These are phyloP conservation scores for Ophion ventricosus DNA, from an alignment of 2,888 invertebrate species.

Conservation along the genomic window DNA sequence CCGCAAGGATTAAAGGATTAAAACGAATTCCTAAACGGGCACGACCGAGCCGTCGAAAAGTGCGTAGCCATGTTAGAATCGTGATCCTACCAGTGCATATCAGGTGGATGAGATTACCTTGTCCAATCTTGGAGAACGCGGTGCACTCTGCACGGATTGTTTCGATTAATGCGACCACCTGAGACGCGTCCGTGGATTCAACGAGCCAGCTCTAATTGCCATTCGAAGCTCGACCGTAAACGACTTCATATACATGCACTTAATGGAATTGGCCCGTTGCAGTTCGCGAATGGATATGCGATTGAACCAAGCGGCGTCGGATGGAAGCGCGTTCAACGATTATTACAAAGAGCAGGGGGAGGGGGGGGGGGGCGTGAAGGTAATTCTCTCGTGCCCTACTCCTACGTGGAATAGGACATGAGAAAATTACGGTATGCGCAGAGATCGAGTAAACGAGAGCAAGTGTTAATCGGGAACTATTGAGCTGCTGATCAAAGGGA, in stretches of 20 bases:
- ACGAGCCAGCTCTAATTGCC: slow-evolving; percentile 62
- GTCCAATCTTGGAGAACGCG: slow-evolving; percentile 12
- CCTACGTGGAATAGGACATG: slow-evolving; percentile 24
- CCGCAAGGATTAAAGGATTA: background rate
- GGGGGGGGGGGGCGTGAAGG: too few species aligned
- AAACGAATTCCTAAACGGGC: background rate
- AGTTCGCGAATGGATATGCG: slow-evolving; percentile 44
- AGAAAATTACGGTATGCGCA: slow-evolving; percentile 26
- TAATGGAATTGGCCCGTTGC: slow-evolving; percentile 8
- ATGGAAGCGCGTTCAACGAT: slow-evolving; percentile 23
- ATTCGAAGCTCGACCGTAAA: slow-evolving; percentile 51
- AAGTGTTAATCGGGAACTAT: slow-evolving; percentile 34
- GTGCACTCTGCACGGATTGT: slow-evolving; percentile 9
- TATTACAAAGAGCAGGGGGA: slow-evolving; percentile 28
- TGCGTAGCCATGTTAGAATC: background rate
- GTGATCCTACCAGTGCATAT: background rate
- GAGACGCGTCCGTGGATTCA: slow-evolving; percentile 54
- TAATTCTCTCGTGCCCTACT: background rate
- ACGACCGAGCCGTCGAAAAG: background rate
- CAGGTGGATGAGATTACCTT: background rate
- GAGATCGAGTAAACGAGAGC: slow-evolving; percentile 23
- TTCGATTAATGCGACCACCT: slow-evolving; percentile 59
- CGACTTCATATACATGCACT: slow-evolving; percentile 39
- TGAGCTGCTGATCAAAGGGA: slow-evolving; percentile 57
- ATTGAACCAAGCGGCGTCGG: slow-evolving; percentile 37